phyloP scores from a whole-genome alignment of 1,140 invertebrate genomes.

The Lysiphlebus fabarum region DNA sequence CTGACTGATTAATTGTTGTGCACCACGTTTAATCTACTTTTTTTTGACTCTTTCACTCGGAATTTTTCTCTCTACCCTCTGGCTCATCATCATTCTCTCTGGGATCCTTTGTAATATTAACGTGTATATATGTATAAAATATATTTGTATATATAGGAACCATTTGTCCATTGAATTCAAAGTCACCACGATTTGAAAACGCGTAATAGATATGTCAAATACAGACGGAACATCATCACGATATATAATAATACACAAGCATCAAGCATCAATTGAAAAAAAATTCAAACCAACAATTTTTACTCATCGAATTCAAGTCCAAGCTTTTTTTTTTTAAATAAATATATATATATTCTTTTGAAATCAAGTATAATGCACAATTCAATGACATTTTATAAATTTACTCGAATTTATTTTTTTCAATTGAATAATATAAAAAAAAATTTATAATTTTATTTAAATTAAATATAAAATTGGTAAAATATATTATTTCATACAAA shows the following conservation, averaged over 20 bases:
- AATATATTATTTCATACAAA: too few species aligned
- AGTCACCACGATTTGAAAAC: conserved; percentile 49
- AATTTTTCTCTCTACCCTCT: neutral
- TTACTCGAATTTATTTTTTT: too few species aligned
- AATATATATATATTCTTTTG: too few species aligned
- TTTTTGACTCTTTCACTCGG: conserved; percentile 10
- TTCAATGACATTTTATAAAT: too few species aligned
- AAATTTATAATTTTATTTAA: too few species aligned
- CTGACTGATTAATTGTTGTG: conserved; percentile 53
- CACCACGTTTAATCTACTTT: conserved; percentile 31
- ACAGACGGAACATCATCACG: conserved; percentile 46
- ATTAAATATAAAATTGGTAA: too few species aligned
- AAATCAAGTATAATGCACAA: too few species aligned
- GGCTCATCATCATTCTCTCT: neutral
- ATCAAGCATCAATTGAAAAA: conserved; percentile 24
- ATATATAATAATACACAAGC: conserved; percentile 44
- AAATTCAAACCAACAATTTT: too few species aligned
- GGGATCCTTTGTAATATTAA: neutral
- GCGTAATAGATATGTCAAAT: conserved; percentile 56
- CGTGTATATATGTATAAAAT: neutral
- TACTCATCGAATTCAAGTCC: too few species aligned
- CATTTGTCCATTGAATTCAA: conserved; percentile 42
- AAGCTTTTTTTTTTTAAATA: too few species aligned
- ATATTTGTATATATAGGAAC: neutral
- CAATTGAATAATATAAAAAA: too few species aligned